Percentiles rank a stretch among this genome's conserved stretches.
Conservation (phyloP, 2,797 vertebrate species). For the Cryptoblepharus egeriae region DNA sequence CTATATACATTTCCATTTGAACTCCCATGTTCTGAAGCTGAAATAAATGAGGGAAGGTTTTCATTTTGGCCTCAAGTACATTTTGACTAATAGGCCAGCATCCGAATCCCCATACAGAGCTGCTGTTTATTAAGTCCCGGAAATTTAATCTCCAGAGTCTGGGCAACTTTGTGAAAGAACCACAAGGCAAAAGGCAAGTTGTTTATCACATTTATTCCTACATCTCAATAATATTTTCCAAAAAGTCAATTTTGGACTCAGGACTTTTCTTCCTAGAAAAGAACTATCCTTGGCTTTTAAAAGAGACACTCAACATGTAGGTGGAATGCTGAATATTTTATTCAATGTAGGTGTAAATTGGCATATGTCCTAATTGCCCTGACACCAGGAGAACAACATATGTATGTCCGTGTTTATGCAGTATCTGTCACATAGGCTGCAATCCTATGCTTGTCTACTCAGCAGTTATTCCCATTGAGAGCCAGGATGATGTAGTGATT, state of each 20-base stretch:
- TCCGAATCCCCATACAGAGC: slow-evolving; percentile 60
- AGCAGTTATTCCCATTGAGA: not conserved
- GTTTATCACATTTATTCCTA: slow-evolving; percentile 59
- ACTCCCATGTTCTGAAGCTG: slow-evolving; percentile 73
- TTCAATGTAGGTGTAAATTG: slow-evolving; percentile 5
- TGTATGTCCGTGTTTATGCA: too few relatives aligned
- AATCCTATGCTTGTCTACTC: too few relatives aligned
- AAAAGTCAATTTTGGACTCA: slow-evolving; percentile 36
- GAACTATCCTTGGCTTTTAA: not conserved
- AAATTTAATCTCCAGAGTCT: slow-evolving; percentile 64
- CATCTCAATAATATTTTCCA: slow-evolving; percentile 33
- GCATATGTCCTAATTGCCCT: too few relatives aligned
- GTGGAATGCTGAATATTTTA: not conserved
- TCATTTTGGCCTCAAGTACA: slow-evolving; percentile 79
- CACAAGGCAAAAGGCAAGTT: slow-evolving; percentile 58
- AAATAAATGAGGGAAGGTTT: slow-evolving; percentile 84
- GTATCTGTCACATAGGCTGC: too few relatives aligned
- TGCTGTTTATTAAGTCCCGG: slow-evolving; percentile 68
- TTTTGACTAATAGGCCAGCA: slow-evolving; percentile 82
- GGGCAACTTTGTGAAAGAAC: slow-evolving; percentile 67
- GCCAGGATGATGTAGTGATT: too few relatives aligned
- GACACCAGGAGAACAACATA: too few relatives aligned
- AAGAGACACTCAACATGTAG: not conserved
- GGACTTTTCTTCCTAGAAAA: not conserved
- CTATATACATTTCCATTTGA: slow-evolving; percentile 52